These are phyloP conservation scores for Porites evermanni DNA, from an alignment of 92 coral and sea anemone species.

Conservation along the genomic window DNA sequence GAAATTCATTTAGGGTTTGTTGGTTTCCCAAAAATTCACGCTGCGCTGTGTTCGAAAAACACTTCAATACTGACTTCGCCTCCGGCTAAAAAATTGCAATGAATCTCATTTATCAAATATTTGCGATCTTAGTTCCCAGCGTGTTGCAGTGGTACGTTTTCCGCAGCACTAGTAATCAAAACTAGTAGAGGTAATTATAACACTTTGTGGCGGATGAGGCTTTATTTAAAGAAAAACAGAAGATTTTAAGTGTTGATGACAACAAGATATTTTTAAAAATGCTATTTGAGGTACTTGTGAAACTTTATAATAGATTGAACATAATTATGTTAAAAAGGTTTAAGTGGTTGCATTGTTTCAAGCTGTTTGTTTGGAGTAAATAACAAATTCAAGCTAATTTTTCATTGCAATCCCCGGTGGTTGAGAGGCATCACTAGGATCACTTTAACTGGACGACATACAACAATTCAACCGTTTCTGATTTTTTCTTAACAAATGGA, in stretches of 20 bases:
- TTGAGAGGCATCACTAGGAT: not conserved
- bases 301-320: not conserved
- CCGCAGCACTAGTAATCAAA: not conserved
- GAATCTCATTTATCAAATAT: constrained; percentile 21
- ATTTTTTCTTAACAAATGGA: not conserved
- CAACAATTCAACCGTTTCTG: not conserved
- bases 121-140: not conserved
- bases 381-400: not conserved
- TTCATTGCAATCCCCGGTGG: not conserved
- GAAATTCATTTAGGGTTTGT: constrained; percentile 19
- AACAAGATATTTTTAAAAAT: not conserved
- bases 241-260: not conserved
- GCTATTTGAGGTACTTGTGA: not conserved
- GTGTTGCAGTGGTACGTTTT: not conserved
- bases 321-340: not conserved
- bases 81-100: constrained; percentile 6
- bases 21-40: not conserved
- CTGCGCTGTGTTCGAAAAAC: constrained; percentile 15
- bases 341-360: not conserved
- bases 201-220: not conserved
- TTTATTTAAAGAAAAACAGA: not conserved
- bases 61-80: not conserved
- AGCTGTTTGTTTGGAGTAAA: constrained; percentile 24
- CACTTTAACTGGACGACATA: not conserved
- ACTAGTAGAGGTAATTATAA: not conserved